phyloP scores from a whole-genome alignment of 2,113 vertebrate genomes.

The Microcebus lehilahytsara region DNA sequence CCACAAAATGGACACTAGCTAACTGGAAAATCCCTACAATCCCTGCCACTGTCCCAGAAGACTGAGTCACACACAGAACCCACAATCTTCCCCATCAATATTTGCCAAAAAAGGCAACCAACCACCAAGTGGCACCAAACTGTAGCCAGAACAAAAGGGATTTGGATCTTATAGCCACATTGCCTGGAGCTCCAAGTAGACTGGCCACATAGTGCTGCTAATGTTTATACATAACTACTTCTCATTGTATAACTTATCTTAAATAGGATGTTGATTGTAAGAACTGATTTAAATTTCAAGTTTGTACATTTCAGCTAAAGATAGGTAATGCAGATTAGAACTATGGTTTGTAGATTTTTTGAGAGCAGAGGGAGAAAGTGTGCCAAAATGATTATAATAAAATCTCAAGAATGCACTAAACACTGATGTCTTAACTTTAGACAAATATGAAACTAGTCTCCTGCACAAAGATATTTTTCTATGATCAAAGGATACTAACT shows the following conservation, averaged over 20 bases:
- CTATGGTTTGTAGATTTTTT: not conserved
- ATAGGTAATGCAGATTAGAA: not conserved
- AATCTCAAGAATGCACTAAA: not conserved
- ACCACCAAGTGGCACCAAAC: not conserved
- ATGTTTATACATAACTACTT: not conserved
- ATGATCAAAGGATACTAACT: not conserved
- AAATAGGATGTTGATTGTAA: not conserved
- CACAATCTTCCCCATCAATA: not conserved
- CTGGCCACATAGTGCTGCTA: not conserved
- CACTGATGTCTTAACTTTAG: not conserved
- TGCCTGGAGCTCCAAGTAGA: not conserved
- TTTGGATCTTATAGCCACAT: not conserved
- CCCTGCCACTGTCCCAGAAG: not conserved
- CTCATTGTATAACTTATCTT: not conserved
- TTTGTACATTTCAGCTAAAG: slow-evolving; percentile 2
- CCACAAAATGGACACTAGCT: not conserved
- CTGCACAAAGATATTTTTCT: not conserved
- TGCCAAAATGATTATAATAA: slow-evolving; percentile 16
- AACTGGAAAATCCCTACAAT: not conserved
- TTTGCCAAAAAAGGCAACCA: not conserved
- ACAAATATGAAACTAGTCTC: not conserved
- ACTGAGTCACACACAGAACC: not conserved
- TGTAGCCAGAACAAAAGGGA: not conserved
- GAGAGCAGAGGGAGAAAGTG: not conserved
- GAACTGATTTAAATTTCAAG: slow-evolving; percentile 5